Conservation (phyloP, 2,888 invertebrate genomes). For the Automeris io region DNA sequence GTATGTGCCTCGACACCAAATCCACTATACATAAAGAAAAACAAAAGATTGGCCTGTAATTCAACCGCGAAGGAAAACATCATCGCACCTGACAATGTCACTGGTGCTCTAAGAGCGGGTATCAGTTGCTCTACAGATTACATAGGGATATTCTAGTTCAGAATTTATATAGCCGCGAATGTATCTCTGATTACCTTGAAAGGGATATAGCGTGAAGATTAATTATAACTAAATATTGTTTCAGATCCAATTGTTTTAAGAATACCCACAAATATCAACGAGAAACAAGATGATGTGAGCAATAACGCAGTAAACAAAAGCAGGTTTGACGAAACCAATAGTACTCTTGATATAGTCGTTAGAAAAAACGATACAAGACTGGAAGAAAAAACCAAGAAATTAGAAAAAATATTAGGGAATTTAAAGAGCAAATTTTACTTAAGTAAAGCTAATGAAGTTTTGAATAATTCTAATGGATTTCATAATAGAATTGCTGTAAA, state of each 20-base stretch:
- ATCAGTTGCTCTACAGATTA: no score
- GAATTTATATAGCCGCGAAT: no score
- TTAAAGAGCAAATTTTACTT: conserved; percentile 32
- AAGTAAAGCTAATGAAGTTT: background rate
- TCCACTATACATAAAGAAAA: no score
- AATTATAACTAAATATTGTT: no score
- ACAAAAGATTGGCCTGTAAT: no score
- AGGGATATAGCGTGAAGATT: no score
- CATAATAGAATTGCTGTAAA: background rate
- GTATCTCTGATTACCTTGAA: no score
- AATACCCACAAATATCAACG: conserved; percentile 5
- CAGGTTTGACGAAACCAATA: conserved; percentile 7
- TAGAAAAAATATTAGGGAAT: conserved; percentile 40
- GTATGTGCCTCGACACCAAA: no score
- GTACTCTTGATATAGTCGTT: background rate
- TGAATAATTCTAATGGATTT: background rate
- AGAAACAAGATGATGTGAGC: conserved; percentile 5
- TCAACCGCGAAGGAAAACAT: no score
- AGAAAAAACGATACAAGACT: conserved; percentile 30
- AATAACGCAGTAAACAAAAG: background rate
- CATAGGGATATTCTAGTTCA: no score
- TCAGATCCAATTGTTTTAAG: conserved; percentile 3
- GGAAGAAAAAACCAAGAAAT: conserved; percentile 39
- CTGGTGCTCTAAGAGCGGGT: no score
- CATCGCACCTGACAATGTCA: no score